These are phyloP conservation scores for Chelonus formosanus DNA, from an alignment of 2,888 invertebrate genomes.

Conservation along the genomic window DNA sequence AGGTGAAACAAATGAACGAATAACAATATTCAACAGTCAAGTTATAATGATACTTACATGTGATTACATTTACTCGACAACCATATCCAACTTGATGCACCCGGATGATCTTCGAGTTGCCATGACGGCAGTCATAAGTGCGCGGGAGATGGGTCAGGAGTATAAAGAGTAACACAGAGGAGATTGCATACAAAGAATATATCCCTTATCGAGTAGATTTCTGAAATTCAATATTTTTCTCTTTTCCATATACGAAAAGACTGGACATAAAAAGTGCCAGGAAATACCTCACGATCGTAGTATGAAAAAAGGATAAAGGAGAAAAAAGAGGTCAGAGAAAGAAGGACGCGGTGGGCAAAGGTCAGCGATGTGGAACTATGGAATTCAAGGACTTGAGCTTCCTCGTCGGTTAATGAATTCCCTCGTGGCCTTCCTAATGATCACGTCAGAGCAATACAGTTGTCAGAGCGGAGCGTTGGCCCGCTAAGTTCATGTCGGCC, in stretches of 20 bases:
- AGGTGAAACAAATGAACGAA: not conserved
- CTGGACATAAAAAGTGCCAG: not conserved
- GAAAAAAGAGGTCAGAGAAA: conserved; percentile 29
- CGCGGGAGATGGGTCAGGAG: conserved; percentile 33
- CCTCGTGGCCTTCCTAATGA: conserved; percentile 17
- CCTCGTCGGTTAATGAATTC: not conserved
- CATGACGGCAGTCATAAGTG: conserved; percentile 50
- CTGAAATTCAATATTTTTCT: not conserved
- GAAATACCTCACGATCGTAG: not conserved
- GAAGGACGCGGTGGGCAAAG: conserved; percentile 28
- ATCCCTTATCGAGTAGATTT: too few relatives aligned
- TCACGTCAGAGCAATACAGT: conserved; percentile 47
- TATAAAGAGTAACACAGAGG: not conserved
- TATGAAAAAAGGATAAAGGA: conserved; percentile 13
- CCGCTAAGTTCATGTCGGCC: conserved; percentile 55
- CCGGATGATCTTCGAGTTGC: conserved; percentile 51
- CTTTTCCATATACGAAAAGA: not conserved
- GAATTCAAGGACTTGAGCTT: conserved; percentile 25
- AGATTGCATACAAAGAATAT: too few relatives aligned
- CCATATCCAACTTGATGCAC: conserved; percentile 49
- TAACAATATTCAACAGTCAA: conserved; percentile 16
- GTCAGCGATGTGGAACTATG: conserved; percentile 17
- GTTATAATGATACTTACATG: conserved; percentile 50
- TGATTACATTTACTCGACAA: conserved; percentile 49
- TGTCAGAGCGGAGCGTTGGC: conserved; percentile 54